These are phyloP conservation scores for Melanotaenia maccullochi DNA, from an alignment of 2,797 vertebrate genomes.

Conservation along the genomic window DNA sequence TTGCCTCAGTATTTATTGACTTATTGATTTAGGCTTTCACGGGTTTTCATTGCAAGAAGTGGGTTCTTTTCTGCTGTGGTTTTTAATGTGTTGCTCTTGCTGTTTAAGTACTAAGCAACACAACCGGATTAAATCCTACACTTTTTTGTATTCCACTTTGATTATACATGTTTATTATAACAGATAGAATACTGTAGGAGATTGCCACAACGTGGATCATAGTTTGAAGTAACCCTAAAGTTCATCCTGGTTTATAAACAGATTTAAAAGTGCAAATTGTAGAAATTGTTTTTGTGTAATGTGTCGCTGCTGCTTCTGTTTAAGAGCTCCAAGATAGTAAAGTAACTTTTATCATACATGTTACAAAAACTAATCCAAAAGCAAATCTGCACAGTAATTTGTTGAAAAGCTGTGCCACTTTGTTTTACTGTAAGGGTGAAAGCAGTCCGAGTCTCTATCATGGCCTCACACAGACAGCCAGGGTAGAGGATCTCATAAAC, in stretches of 20 bases:
- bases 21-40: conserved; percentile 25
- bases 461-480: background rate
- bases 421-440: background rate
- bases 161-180: background rate
- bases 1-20: conserved; percentile 23
- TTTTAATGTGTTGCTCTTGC: background rate
- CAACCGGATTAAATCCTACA: background rate
- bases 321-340: background rate
- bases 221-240: too few species aligned
- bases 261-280: conserved; percentile 1
- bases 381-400: background rate
- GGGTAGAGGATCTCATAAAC: background rate
- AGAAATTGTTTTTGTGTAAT: background rate
- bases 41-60: conserved; percentile 1
- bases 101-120: background rate
- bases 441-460: background rate
- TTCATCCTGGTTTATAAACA: conserved; percentile 4
- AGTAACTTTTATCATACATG: background rate
- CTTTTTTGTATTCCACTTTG: background rate
- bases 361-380: background rate
- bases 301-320: background rate
- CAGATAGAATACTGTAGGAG: too few species aligned
- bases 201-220: too few species aligned
- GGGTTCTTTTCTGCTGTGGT: background rate
- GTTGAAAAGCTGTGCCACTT: background rate